A percentile compares a stretch with the other conserved stretches of the same genome.
Evolutionary conservation across 2,797 vertebrate genomes (phyloP).

Genomic region (Lithobates sylvaticus): DNA sequence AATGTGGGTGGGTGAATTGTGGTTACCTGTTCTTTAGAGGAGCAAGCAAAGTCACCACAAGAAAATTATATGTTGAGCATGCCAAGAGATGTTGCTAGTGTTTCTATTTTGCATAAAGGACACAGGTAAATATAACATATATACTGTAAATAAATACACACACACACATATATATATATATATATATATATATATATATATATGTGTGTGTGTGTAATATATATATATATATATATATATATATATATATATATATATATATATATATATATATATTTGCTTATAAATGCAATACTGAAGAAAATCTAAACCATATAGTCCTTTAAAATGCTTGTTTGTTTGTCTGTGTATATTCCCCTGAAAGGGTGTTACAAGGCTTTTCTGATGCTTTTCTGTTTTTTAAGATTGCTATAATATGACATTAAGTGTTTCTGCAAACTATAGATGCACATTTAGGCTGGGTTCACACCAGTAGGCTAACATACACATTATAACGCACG

Average conservation of each 20-base stretch:
- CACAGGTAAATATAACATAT: conserved; percentile 44
- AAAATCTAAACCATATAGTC: too few species aligned
- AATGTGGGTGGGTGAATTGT: conserved; percentile 55
- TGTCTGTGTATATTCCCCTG: neutral
- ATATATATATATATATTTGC: too few species aligned
- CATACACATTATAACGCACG: too few species aligned
- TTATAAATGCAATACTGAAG: too few species aligned
- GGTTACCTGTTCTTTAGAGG: conserved; percentile 44
- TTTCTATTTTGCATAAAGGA: conserved; percentile 48
- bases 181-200: neutral
- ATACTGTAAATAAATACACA: neutral
- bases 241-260: neutral
- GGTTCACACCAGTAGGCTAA: too few species aligned
- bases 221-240: neutral
- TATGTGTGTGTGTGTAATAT: too few species aligned
- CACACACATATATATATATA: neutral
- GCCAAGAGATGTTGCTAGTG: conserved; percentile 40
- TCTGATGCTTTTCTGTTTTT: too few species aligned
- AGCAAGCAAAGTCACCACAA: conserved; percentile 48
- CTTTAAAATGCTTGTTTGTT: too few species aligned
- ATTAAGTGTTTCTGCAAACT: too few species aligned
- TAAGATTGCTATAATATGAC: too few species aligned
- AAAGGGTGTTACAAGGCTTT: too few species aligned
- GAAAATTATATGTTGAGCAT: conserved; percentile 42
- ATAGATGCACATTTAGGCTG: too few species aligned